These are phyloP conservation scores for Sycophila sp. DNA, from an alignment of 1,140 invertebrate genomes.

Conservation along the genomic window DNA sequence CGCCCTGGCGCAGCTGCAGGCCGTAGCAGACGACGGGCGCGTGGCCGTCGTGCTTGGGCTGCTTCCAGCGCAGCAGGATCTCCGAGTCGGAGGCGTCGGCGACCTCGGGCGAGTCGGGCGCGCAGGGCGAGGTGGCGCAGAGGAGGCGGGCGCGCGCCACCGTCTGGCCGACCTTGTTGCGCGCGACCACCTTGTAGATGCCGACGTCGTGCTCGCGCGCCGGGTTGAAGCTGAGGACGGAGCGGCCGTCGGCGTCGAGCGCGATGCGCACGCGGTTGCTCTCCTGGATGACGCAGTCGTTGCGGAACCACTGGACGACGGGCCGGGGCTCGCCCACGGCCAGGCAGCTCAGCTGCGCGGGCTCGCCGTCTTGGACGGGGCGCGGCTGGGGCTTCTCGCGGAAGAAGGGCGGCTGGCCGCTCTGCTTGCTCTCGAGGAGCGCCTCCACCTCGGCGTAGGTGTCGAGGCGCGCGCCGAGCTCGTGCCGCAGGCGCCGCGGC, in stretches of 20 bases:
- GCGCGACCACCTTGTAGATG: slow-evolving; percentile 94
- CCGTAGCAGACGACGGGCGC: slow-evolving; percentile 85
- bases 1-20: slow-evolving; percentile 81
- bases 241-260: slow-evolving; percentile 80
- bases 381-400: slow-evolving; percentile 82
- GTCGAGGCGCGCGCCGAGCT: slow-evolving; percentile 82
- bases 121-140: slow-evolving; percentile 77
- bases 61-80: slow-evolving; percentile 88
- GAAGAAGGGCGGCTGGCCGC: slow-evolving; percentile 85
- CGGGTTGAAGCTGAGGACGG: slow-evolving; percentile 79
- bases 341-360: slow-evolving; percentile 82
- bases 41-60: slow-evolving; percentile 85
- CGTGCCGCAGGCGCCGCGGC: slow-evolving; percentile 77
- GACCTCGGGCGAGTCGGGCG: slow-evolving; percentile 85
- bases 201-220: slow-evolving; percentile 85
- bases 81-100: slow-evolving; percentile 85
- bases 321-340: slow-evolving; percentile 92
- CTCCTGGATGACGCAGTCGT: slow-evolving; percentile 86
- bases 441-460: slow-evolving; percentile 87
- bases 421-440: slow-evolving; percentile 80
- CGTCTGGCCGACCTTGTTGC: slow-evolving; percentile 85
- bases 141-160: slow-evolving; percentile 79
- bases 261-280: slow-evolving; percentile 80
- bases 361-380: slow-evolving; percentile 82
- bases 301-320: slow-evolving; percentile 95